Evolutionary conservation across 2,113 vertebrate genomes (phyloP).

Genomic region (Acanthochromis polyacanthus): DNA sequence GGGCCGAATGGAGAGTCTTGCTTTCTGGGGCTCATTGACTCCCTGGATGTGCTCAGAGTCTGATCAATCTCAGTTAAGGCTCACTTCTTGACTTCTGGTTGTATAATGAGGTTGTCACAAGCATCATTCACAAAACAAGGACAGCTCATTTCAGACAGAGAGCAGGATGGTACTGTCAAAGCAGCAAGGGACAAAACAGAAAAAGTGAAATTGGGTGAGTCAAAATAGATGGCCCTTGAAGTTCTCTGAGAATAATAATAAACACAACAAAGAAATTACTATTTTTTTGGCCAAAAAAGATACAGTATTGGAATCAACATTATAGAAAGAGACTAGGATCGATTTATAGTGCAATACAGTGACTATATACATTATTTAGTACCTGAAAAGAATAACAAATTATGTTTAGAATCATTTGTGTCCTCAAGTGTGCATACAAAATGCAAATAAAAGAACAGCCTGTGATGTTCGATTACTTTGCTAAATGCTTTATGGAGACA

Average conservation of each 20-base stretch:
- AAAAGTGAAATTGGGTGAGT: slow-evolving; percentile 1
- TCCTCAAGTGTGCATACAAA: no score
- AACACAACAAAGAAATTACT: neutral
- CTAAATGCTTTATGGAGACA: neutral
- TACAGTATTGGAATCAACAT: neutral
- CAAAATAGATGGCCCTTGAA: neutral
- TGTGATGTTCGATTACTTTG: neutral
- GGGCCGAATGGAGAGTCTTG: slow-evolving; percentile 40
- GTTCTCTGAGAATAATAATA: neutral
- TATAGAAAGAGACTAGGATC: neutral
- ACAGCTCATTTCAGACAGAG: slow-evolving; percentile 37
- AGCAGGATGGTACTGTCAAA: neutral
- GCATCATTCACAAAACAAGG: slow-evolving; percentile 54
- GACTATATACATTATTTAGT: neutral
- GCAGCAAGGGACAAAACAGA: neutral
- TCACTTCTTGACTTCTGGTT: slow-evolving; percentile 46
- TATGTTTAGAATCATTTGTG: no score
- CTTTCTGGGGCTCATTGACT: slow-evolving; percentile 63
- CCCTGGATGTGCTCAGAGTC: slow-evolving; percentile 54
- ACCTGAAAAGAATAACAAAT: neutral
- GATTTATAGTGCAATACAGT: neutral
- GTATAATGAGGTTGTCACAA: slow-evolving; percentile 58
- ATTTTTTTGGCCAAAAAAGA: neutral
- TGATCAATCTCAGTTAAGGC: slow-evolving; percentile 64
- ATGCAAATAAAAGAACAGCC: neutral